Percentiles rank a stretch among this genome's conserved stretches.
Evolutionary conservation across 2,113 vertebrate species (phyloP).

Genomic region (Gambusia affinis): DNA sequence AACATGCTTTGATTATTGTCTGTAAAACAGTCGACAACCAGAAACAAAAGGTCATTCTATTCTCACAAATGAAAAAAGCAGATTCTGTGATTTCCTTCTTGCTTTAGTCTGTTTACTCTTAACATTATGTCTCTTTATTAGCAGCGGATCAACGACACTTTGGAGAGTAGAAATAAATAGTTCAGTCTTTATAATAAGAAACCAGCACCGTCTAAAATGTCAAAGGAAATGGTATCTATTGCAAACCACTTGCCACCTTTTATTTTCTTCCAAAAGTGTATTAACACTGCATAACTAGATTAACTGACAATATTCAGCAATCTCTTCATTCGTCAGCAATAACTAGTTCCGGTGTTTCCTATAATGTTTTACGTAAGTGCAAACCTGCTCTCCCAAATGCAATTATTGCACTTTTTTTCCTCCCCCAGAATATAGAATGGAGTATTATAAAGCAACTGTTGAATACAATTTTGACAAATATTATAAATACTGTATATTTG

Average conservation of each 20-base stretch:
- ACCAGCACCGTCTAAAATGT: conserved; percentile 33
- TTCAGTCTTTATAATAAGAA: conserved; percentile 13
- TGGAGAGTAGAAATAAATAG: conserved; percentile 18
- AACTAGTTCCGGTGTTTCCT: conserved; percentile 49
- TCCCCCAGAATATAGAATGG: conserved; percentile 54
- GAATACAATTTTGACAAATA: conserved; percentile 60
- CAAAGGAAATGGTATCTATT: conserved; percentile 15
- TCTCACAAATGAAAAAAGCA: background rate
- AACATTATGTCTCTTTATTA: background rate
- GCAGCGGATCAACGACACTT: conserved; percentile 23
- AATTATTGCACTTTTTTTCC: conserved; percentile 69
- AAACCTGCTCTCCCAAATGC: conserved; percentile 59
- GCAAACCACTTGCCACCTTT: conserved; percentile 41
- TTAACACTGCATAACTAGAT: conserved; percentile 19
- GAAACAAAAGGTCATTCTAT: background rate
- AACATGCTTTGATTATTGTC: background rate
- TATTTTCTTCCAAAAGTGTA: conserved; percentile 13
- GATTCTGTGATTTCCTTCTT: background rate
- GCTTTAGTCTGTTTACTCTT: background rate
- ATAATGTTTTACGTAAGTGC: conserved; percentile 41
- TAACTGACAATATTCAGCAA: conserved; percentile 24
- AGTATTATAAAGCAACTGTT: conserved; percentile 56
- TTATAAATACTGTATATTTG: conserved; percentile 66
- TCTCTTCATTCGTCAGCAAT: conserved; percentile 56
- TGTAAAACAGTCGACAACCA: background rate